A percentile compares a stretch with the other conserved stretches of the same genome.
Evolutionary conservation across 2,113 vertebrate species (phyloP).

Genomic region (Peromyscus californicus): DNA sequence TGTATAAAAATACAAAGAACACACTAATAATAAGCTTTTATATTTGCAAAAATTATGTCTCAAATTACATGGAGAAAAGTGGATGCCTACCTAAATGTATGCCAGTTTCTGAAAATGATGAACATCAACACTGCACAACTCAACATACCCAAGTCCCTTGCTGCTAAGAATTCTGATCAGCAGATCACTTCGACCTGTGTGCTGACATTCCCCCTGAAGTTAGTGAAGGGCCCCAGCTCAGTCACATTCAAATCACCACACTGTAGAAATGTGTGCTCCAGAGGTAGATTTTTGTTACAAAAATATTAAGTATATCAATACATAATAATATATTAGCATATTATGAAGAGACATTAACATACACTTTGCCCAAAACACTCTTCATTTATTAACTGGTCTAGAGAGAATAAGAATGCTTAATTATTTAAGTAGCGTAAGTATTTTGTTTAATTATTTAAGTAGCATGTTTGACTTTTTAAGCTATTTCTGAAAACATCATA

Average conservation of each 20-base stretch:
- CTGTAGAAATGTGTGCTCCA: background rate
- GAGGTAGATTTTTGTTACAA: slow-evolving; percentile 12
- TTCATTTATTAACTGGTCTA: background rate
- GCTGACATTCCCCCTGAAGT: background rate
- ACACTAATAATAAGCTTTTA: slow-evolving; percentile 2
- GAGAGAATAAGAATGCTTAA: background rate
- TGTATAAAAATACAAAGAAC: slow-evolving; percentile 5
- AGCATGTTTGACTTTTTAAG: background rate
- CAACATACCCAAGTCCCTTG: slow-evolving; percentile 11
- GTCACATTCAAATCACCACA: background rate
- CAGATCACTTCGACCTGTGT: background rate
- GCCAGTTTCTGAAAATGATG: slow-evolving; percentile 36
- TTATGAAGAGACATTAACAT: background rate
- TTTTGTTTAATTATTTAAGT: background rate
- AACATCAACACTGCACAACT: background rate
- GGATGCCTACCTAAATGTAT: background rate
- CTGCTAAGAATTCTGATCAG: slow-evolving; percentile 4
- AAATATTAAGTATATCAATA: slow-evolving; percentile 20
- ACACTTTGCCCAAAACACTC: background rate
- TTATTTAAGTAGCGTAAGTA: background rate
- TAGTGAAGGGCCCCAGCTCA: background rate
- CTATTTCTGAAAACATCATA: background rate
- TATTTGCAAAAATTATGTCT: background rate
- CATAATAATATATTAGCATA: background rate
- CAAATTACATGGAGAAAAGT: background rate